These are phyloP conservation scores for Diabrotica undecimpunctata DNA, from an alignment of 1,140 invertebrate species.

Conservation along the genomic window DNA sequence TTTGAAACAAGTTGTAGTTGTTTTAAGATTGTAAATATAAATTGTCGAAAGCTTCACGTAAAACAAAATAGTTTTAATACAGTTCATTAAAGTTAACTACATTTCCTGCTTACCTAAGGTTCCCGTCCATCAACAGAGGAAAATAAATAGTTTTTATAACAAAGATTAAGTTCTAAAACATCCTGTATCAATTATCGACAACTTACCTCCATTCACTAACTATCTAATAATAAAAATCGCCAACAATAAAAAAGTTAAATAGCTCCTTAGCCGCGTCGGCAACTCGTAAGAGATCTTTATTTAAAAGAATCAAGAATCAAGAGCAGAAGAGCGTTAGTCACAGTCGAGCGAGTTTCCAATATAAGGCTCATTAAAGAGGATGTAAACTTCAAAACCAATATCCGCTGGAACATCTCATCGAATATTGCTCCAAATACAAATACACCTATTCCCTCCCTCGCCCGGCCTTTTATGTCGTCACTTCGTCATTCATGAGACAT, in stretches of 20 bases:
- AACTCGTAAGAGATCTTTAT: conserved; percentile 8
- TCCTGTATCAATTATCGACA: no score
- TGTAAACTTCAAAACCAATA: conserved; percentile 34
- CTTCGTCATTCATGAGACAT: conserved; percentile 15
- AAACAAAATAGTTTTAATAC: no score
- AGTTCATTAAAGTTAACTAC: no score
- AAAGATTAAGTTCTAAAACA: no score
- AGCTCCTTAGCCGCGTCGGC: neutral
- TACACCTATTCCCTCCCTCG: conserved; percentile 18
- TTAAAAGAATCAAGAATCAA: conserved; percentile 27
- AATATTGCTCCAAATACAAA: conserved; percentile 29
- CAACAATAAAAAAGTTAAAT: neutral
- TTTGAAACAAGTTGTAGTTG: no score
- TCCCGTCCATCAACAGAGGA: no score
- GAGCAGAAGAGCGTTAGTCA: conserved; percentile 18
- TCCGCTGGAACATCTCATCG: conserved; percentile 24
- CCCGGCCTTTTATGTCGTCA: conserved; percentile 7
- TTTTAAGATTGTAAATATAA: no score
- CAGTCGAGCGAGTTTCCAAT: conserved; percentile 25
- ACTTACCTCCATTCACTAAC: no score
- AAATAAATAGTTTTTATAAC: no score
- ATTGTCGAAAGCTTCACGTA: no score
- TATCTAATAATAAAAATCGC: neutral
- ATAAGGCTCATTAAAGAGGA: conserved; percentile 33
- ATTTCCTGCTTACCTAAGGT: no score